A percentile compares a stretch with the other conserved stretches of the same genome.
These are phyloP conservation scores for Stratiomys singularior DNA, from an alignment of 2,888 invertebrate genomes.

Conservation along the genomic window DNA sequence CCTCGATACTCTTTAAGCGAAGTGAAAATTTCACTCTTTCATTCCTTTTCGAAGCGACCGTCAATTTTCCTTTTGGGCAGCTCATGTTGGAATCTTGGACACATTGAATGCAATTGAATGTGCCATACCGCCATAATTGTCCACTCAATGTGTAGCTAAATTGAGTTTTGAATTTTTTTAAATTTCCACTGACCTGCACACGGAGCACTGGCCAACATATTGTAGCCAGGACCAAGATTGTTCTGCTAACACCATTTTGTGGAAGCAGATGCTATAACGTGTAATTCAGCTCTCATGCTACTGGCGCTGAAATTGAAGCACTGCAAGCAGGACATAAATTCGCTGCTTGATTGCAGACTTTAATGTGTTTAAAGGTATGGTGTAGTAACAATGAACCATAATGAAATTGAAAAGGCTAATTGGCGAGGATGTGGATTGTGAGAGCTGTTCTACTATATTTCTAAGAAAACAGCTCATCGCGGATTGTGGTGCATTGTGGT, in stretches of 20 bases:
- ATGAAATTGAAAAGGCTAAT: not conserved
- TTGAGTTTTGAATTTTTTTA: constrained; percentile 28
- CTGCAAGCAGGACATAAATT: constrained; percentile 36
- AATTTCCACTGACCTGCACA: constrained; percentile 45
- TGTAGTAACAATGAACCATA: not conserved
- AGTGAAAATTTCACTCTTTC: no score
- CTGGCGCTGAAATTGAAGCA: constrained; percentile 26
- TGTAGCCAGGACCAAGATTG: not conserved
- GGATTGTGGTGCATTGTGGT: not conserved
- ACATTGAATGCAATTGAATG: constrained; percentile 49
- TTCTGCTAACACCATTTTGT: constrained; percentile 23
- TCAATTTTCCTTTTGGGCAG: constrained; percentile 3
- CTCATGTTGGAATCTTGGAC: not conserved
- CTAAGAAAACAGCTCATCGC: no score
- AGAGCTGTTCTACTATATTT: no score
- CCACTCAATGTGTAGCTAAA: constrained; percentile 47
- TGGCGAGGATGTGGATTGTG: no score
- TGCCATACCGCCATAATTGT: constrained; percentile 50
- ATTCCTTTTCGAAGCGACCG: not conserved
- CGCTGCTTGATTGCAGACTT: constrained; percentile 16
- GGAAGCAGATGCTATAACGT: constrained; percentile 6
- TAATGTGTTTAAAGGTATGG: constrained; percentile 27
- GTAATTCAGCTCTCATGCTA: not conserved
- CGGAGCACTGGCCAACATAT: constrained; percentile 13
- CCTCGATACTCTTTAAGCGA: no score